Conservation (phyloP, 2,888 invertebrate genomes). For the Chalcis sispes region DNA sequence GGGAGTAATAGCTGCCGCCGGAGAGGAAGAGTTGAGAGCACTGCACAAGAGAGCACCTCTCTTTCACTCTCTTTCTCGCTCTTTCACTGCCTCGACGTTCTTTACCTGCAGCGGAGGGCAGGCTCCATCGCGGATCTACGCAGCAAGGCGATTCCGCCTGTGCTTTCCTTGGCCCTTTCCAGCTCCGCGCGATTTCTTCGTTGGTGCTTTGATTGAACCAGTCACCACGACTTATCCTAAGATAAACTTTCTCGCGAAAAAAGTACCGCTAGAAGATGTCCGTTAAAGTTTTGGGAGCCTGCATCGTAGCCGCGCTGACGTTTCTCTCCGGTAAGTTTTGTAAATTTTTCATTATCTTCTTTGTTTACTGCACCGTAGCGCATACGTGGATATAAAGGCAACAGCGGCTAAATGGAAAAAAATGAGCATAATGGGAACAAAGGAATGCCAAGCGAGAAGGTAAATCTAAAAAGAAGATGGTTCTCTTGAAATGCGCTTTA, state of each 20-base stretch:
- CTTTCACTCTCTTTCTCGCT: too few species aligned
- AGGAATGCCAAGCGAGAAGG: neutral
- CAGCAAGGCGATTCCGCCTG: neutral
- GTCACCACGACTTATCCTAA: too few species aligned
- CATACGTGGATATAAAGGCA: too few species aligned
- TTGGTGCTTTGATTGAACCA: too few species aligned
- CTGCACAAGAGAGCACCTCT: too few species aligned
- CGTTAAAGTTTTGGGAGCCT: conserved; percentile 11
- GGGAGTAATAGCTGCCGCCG: neutral
- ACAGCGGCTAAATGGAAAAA: too few species aligned
- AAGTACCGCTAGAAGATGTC: conserved; percentile 17
- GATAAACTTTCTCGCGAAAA: too few species aligned
- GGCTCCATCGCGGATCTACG: neutral
- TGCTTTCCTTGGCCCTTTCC: neutral
- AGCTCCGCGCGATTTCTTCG: too few species aligned
- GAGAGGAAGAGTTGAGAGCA: conserved; percentile 13
- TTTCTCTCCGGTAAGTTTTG: conserved; percentile 38
- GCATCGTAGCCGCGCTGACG: conserved; percentile 6
- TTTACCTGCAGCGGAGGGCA: neutral
- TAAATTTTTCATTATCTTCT: too few species aligned
- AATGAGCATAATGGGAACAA: too few species aligned
- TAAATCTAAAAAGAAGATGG: too few species aligned
- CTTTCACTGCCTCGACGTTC: conserved; percentile 7
- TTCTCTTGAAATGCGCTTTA: conserved; percentile 27
- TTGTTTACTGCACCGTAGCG: too few species aligned